Base-by-base conservation (phyloP, 2,888 invertebrate genomes). In the Trachelus stipa region DNA sequence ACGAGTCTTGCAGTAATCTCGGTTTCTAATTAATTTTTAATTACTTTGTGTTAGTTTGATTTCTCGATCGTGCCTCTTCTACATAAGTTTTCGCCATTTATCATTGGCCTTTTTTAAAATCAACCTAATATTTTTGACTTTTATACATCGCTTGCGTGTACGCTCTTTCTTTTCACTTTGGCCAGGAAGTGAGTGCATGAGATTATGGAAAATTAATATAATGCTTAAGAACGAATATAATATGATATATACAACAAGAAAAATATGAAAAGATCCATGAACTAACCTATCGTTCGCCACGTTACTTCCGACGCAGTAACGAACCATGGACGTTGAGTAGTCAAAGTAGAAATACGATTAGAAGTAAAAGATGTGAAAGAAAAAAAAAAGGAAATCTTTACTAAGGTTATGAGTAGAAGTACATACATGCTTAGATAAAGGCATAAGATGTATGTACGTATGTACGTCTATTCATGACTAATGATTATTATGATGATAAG, bases 321-420 rank as follows among this genome's bases (percentile, higher is more conserved):
- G 74, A 86, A 83, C 81, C 83, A 85, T 85, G 86, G 83, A 86
- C 87, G 87, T 87, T 87, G 82, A 87, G 80, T 87, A 88, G 86
- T 85, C 81, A 40, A 77, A 79, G 76, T 85, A 86, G 81, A 77
- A 77, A 78, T 37, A 79, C 80, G 79, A 80, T 77, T 79, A 81
- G 81, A 37, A 77, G 73, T 69, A 76, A 37, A 80, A 73, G 80
- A 79, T 78, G 77, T 75, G 79, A 79, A 74, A 31, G 68, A 74
- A 69, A 79, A 73, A 78, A 77, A 77, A 75, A 78, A 81, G 76
- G 74, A 82, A 79, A 81, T 84, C 85, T 86, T 86, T 87, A 82
- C 83, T 83, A 87, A 81, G 86, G 79, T 56, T 9, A 71, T 81
- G 84, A 82, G 81, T 85, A 86, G 23, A 23, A 23, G 23, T 23